Base-by-base conservation (phyloP, 2,888 invertebrate species). In the Lapara coniferarum region DNA sequence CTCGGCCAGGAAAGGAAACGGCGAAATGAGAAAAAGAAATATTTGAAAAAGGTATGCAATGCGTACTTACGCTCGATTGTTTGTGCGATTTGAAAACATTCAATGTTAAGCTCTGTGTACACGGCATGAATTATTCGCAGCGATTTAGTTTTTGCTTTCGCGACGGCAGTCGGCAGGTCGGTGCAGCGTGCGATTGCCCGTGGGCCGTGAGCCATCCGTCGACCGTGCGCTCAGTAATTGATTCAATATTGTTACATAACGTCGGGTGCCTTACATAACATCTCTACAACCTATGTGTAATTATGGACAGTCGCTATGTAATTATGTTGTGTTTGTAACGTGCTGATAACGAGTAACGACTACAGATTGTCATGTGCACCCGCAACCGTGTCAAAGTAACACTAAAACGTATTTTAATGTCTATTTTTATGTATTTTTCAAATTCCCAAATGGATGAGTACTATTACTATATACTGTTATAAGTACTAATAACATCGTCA, bases 1-100 rank as follows among this genome's bases (percentile, higher is more conserved):
- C 85, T 86, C 81, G 85, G 91, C 92, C 93, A 90, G 89, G 86
- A 92, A 93, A 93, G 93, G 93, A 91, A 92, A 89, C 88, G 82
- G 88, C 87, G 89, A 90, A 90, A 91, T 87, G 89, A 91, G 91
- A 92, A 93, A 90, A 93, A 92, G 90, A 92, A 92, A 87, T 90
- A 91, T 91, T 92, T 88, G 85, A 89, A 91, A 91, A 90, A 89
- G 87, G 87, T 75, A 90, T 87, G 85, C 89, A 83, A 81, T 86
- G 86, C 84, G 89, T 89, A 74, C 73, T 73, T 73, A 91, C 87
- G 85, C 85, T 85, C 89, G 87, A 91, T 91, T 91, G 91, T 91
- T 89, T 87, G 85, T 88, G 90, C 86, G 83, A 88, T 89, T 86
- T 85, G 84, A 88, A 88, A 87, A 89, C 91, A 91, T 92, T 92